These are phyloP conservation scores for Eupithecia insigniata DNA, from an alignment of 2,888 invertebrate genomes.

Conservation along the genomic window DNA sequence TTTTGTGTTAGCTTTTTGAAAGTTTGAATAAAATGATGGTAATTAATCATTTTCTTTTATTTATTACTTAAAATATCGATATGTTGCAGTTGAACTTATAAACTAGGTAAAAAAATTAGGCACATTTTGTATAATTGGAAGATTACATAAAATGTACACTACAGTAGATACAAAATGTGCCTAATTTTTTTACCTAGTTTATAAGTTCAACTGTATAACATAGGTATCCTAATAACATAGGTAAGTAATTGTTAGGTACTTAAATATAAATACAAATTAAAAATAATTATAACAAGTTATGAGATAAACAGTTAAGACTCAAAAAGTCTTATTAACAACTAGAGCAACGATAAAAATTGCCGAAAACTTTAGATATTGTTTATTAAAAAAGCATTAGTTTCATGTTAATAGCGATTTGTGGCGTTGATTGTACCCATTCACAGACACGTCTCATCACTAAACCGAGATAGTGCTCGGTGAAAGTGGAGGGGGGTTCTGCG, in stretches of 20 bases:
- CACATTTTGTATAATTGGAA: background rate
- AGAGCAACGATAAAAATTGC: background rate
- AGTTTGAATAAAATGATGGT: slow-evolving; percentile 54
- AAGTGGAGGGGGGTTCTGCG: no score
- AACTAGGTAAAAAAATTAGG: background rate
- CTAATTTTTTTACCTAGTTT: background rate
- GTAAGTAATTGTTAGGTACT: no score
- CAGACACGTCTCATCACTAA: no score
- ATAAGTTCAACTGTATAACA: background rate
- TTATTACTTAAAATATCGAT: background rate
- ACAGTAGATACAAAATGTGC: background rate
- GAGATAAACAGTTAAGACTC: background rate
- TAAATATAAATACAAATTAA: background rate
- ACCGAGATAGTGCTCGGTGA: no score
- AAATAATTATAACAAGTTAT: background rate
- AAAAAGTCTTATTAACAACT: background rate
- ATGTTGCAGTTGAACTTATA: background rate
- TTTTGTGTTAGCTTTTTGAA: slow-evolving; percentile 85
- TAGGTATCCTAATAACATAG: no score
- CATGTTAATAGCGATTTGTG: no score
- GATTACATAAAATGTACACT: no score
- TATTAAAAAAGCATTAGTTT: no score
- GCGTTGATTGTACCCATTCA: no score
- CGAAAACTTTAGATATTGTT: no score
- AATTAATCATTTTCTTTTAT: background rate